Conservation (phyloP, 2,113 vertebrate genomes). For the Chaenocephalus aceratus region DNA sequence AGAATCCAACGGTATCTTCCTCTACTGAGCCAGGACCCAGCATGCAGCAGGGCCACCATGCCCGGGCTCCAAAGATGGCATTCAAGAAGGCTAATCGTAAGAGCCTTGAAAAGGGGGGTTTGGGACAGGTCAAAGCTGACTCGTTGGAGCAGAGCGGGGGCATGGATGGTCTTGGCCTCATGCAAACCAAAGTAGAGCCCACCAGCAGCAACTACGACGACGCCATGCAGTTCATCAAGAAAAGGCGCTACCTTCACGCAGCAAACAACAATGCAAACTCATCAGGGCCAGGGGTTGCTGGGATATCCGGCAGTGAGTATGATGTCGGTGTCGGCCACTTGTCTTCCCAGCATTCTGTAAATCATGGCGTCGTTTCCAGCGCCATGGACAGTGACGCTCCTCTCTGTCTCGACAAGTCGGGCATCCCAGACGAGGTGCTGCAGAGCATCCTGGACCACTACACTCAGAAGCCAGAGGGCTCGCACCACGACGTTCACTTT, state of each 20-base stretch:
- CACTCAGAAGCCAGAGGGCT: slow-evolving; percentile 89
- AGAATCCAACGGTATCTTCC: slow-evolving; percentile 89
- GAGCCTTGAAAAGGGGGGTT: slow-evolving; percentile 86
- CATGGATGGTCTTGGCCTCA: slow-evolving; percentile 88
- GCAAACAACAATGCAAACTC: slow-evolving; percentile 80
- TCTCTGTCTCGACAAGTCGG: slow-evolving; percentile 93
- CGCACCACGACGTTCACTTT: slow-evolving; percentile 92
- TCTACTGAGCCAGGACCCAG: slow-evolving; percentile 88
- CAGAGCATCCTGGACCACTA: slow-evolving; percentile 98
- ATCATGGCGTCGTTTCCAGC: slow-evolving; percentile 90
- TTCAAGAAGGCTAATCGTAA: slow-evolving; percentile 95
- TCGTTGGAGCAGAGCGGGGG: slow-evolving; percentile 81
- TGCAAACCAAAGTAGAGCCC: slow-evolving; percentile 88
- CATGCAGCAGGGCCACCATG: slow-evolving; percentile 87
- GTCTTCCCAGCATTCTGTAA: slow-evolving; percentile 91
- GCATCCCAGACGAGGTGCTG: slow-evolving; percentile 97
- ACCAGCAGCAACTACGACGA: slow-evolving; percentile 95
- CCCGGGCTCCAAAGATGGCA: slow-evolving; percentile 92
- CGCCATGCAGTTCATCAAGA: slow-evolving; percentile 99
- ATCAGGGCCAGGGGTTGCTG: slow-evolving; percentile 31
- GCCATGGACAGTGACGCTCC: slow-evolving; percentile 91
- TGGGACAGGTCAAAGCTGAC: slow-evolving; percentile 85
- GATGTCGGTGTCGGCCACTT: slow-evolving; percentile 90
- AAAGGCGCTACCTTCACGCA: slow-evolving; percentile 94
- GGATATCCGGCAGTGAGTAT: slow-evolving; percentile 87